Percentiles rank a stretch among this genome's conserved stretches.
Conservation (phyloP, 2,888 invertebrate genomes). For the Xanthorhoe spadicearia region DNA sequence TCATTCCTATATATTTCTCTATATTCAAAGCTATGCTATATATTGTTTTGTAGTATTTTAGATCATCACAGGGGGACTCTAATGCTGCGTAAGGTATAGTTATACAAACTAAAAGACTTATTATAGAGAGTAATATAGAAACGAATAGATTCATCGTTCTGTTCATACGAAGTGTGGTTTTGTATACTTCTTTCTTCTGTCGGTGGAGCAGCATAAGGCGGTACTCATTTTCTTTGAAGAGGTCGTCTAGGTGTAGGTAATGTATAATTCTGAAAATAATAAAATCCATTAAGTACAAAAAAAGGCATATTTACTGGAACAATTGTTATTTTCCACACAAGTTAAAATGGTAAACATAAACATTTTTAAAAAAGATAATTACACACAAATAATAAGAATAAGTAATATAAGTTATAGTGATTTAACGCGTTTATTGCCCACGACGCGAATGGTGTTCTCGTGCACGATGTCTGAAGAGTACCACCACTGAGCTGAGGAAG, state of each 20-base stretch:
- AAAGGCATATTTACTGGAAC: no score
- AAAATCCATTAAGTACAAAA: not conserved
- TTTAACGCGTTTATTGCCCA: no score
- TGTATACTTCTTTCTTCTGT: conserved; percentile 48
- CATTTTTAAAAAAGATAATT: no score
- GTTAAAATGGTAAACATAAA: no score
- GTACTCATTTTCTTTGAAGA: conserved; percentile 47
- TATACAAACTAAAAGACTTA: conserved; percentile 53
- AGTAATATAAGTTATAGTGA: no score
- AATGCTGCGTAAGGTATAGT: conserved; percentile 58
- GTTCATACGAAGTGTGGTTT: conserved; percentile 47
- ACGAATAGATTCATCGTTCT: conserved; percentile 52
- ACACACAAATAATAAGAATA: no score
- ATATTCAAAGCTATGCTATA: conserved; percentile 46
- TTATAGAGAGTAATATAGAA: conserved; percentile 57
- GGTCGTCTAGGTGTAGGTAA: conserved; percentile 48
- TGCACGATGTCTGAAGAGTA: no score
- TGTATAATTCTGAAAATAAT: conserved; percentile 51
- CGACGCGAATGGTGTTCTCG: no score
- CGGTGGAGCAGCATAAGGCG: conserved; percentile 44
- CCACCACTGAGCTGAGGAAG: no score
- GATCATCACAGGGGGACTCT: conserved; percentile 53
- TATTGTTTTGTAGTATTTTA: conserved; percentile 45
- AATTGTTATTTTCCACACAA: no score
- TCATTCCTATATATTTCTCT: conserved; percentile 47